Evolutionary conservation across 2,113 vertebrate species (phyloP), one percentile per base, ranked within the genome.

Genomic region (Odontophorus gujanensis): DNA sequence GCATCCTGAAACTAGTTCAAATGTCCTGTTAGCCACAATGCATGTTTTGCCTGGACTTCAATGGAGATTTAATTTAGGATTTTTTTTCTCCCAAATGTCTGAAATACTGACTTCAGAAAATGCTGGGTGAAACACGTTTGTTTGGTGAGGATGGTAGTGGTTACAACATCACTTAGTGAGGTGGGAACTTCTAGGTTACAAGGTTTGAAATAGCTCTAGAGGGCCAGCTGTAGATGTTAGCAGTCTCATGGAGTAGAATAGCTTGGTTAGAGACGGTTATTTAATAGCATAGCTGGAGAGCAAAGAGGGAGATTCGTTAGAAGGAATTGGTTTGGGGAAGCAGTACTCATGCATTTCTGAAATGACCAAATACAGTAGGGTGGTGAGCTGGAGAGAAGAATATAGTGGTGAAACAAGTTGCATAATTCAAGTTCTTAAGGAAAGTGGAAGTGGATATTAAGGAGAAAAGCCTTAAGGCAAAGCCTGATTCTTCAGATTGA

Each of bases 21-120:
- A 38, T 88, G 80, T 51, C 73, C 84, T 96, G 89, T 93, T 94
- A 95, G 94, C 83, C 86, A 65, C 57, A 48, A 77, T 69, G 34
- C n/a, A 5, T 47, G 51, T 77, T 97, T 95, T 97, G 93, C 75
- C 69, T 97, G 96, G 93, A 73, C 95, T 97, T 95, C 0, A n/a
- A 82, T 82, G 83, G 96, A 90, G 95, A 78, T 83, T 96, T 79
- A 78, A 89, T 55, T 84, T 93, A 93, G 5, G 51, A 67, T 77
- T 91, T 96, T 96, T 97, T 58, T 63, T 28, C 25, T 15, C 89
- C 32, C 74, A 93, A 24, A 69, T 77, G 69, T 77, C 88, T 47
- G 13, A 66, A 92, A 69, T 77, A 63, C 62, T 62, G 73, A 34
- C 92, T 91, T 85, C 6, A 2, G 59, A 59, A 58, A 87, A 86